Percentiles rank a stretch among this genome's conserved stretches.
Conservation (phyloP, 1,140 invertebrate species). For the Radopholus similis region DNA sequence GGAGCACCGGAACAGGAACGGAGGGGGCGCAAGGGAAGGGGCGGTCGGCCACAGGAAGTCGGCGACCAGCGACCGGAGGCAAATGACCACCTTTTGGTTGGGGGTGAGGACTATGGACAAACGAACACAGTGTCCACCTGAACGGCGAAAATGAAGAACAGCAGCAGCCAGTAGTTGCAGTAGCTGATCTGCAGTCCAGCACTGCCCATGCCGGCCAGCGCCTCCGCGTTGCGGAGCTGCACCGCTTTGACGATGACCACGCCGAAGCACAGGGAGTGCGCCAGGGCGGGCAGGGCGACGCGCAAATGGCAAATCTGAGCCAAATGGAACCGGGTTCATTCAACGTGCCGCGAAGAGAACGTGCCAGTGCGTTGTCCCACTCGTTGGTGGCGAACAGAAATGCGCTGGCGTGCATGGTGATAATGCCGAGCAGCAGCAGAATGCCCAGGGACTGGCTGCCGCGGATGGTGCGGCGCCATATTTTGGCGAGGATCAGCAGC, state of each 20-base stretch:
- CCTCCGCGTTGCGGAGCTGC: slow-evolving; percentile 54
- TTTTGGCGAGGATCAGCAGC: slow-evolving; percentile 62
- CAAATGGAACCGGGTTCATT: not conserved
- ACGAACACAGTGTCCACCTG: slow-evolving; percentile 48
- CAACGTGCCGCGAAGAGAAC: not conserved
- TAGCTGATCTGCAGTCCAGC: slow-evolving; percentile 47
- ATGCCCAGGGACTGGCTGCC: slow-evolving; percentile 64
- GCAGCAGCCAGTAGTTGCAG: slow-evolving; percentile 57
- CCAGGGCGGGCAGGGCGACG: slow-evolving; percentile 40
- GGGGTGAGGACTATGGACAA: slow-evolving; percentile 9
- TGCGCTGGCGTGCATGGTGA: slow-evolving; percentile 62
- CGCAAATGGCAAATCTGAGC: slow-evolving; percentile 42
- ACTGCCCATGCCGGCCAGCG: slow-evolving; percentile 34
- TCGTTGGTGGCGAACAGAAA: slow-evolving; percentile 62
- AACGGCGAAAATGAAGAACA: slow-evolving; percentile 57
- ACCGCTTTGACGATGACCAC: slow-evolving; percentile 56
- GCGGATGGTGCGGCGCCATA: slow-evolving; percentile 63
- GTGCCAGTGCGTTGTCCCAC: slow-evolving; percentile 31
- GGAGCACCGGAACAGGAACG: slow-evolving; percentile 16
- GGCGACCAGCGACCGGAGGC: not conserved
- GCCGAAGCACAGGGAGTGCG: slow-evolving; percentile 55
- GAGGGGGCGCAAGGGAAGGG: not conserved
- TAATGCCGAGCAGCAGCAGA: slow-evolving; percentile 62
- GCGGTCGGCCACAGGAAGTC: not conserved
- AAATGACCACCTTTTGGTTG: slow-evolving; percentile 10